phyloP scores from a whole-genome alignment of 2,888 invertebrate species.

The Toxonevra muliebris region DNA sequence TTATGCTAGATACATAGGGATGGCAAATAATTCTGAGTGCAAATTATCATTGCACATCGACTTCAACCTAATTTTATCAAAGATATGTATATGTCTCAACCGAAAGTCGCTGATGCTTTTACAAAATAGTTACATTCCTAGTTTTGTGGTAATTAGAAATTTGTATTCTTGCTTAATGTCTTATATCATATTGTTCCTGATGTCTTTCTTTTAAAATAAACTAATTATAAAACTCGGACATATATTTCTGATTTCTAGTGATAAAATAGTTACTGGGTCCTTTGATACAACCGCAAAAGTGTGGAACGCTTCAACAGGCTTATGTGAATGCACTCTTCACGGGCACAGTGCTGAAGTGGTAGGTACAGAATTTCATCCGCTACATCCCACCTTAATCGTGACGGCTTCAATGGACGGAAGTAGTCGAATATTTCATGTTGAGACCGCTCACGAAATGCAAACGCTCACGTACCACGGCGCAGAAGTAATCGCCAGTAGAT shows the following conservation, averaged over 20 bases:
- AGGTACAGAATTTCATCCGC: conserved; percentile 73
- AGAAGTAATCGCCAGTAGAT: conserved; percentile 79
- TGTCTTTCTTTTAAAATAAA: too few species aligned
- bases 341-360: conserved; percentile 83
- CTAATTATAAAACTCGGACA: too few species aligned
- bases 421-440: conserved; percentile 76
- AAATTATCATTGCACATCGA: too few species aligned
- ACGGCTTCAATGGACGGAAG: conserved; percentile 82
- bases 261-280: conserved; percentile 80
- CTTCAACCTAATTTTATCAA: too few species aligned
- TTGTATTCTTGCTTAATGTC: too few species aligned
- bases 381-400: conserved; percentile 69
- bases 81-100: too few species aligned
- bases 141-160: too few species aligned
- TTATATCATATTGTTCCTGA: too few species aligned
- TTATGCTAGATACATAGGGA: too few species aligned
- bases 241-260: conserved; percentile 66
- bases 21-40: too few species aligned
- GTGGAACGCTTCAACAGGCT: conserved; percentile 76
- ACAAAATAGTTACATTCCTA: too few species aligned
- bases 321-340: conserved; percentile 74
- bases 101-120: too few species aligned
- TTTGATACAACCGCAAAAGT: conserved; percentile 82
- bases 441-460: conserved; percentile 73
- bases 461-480: conserved; percentile 75